These are phyloP conservation scores for Seladonia tumulorum DNA, from an alignment of 2,888 invertebrate genomes.

Conservation along the genomic window DNA sequence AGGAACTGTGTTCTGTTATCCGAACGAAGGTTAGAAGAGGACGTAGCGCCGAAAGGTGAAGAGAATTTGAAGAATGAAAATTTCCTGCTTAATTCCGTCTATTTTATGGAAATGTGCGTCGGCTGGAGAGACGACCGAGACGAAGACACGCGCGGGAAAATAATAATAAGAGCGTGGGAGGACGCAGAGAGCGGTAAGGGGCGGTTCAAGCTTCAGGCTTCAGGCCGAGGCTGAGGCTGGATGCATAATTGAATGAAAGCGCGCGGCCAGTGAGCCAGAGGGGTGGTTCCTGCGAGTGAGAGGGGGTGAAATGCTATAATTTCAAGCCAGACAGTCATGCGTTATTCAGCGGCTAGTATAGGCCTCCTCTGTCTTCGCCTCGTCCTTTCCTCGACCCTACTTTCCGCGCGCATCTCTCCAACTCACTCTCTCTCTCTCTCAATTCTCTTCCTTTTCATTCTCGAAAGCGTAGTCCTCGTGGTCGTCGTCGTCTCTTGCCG, in stretches of 20 bases:
- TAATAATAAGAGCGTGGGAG: slow-evolving; percentile 64
- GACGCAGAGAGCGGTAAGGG: slow-evolving; percentile 33
- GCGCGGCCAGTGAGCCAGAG: slow-evolving; percentile 73
- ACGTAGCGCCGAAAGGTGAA: not conserved
- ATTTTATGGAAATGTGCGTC: not conserved
- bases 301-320: slow-evolving; percentile 79
- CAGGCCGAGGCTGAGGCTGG: slow-evolving; percentile 52
- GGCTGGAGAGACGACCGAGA: slow-evolving; percentile 43
- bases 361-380: slow-evolving; percentile 54
- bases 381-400: slow-evolving; percentile 46
- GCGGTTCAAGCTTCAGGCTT: slow-evolving; percentile 11
- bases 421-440: slow-evolving; percentile 10
- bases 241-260: slow-evolving; percentile 81
- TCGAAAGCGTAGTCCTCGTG: slow-evolving; percentile 1
- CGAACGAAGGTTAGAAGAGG: not conserved
- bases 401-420: not conserved
- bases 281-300: slow-evolving; percentile 70
- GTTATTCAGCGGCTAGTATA: slow-evolving; percentile 78
- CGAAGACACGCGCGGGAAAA: slow-evolving; percentile 61
- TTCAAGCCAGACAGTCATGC: slow-evolving; percentile 82
- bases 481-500: not conserved
- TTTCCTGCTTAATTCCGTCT: not conserved
- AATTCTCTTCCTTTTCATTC: slow-evolving; percentile 74
- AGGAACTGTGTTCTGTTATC: not conserved
- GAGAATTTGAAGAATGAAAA: not conserved